phyloP scores from a whole-genome alignment of 2,888 invertebrate species.

The Antitype chi region DNA sequence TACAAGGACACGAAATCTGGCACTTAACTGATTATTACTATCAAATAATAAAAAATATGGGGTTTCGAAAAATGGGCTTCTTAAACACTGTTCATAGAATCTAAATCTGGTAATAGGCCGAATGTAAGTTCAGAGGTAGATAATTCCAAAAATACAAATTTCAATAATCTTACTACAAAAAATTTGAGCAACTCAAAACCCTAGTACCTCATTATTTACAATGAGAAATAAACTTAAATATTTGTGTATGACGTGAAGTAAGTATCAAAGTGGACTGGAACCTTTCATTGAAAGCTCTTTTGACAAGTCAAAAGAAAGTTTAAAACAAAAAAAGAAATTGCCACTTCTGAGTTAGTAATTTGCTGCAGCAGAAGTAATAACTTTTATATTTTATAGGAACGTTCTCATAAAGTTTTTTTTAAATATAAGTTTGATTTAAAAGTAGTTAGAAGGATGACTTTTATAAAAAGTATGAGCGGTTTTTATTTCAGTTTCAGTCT shows the following conservation, averaged over 20 bases:
- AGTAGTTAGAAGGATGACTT: background rate
- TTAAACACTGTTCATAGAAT: background rate
- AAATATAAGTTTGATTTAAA: background rate
- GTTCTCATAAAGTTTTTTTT: too few relatives aligned
- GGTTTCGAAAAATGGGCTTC: too few relatives aligned
- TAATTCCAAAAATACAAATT: background rate
- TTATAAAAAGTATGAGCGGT: background rate
- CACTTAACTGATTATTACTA: too few relatives aligned
- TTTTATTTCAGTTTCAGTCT: background rate
- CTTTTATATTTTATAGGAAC: background rate
- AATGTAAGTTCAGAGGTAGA: background rate
- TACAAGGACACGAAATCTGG: too few relatives aligned
- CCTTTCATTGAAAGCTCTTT: constrained; percentile 33
- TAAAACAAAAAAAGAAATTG: constrained; percentile 15
- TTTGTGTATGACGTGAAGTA: constrained; percentile 36
- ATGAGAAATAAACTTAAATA: constrained; percentile 20
- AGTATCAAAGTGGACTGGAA: constrained; percentile 23
- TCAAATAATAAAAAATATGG: too few relatives aligned
- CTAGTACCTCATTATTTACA: too few relatives aligned
- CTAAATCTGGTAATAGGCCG: background rate
- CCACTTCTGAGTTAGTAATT: background rate
- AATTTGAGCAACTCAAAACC: too few relatives aligned
- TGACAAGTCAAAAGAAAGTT: constrained; percentile 34
- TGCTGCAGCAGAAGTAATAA: constrained; percentile 4
- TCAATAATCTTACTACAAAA: background rate